Conservation (phyloP, 2,113 vertebrate genomes). For the Gopherus flavomarginatus region DNA sequence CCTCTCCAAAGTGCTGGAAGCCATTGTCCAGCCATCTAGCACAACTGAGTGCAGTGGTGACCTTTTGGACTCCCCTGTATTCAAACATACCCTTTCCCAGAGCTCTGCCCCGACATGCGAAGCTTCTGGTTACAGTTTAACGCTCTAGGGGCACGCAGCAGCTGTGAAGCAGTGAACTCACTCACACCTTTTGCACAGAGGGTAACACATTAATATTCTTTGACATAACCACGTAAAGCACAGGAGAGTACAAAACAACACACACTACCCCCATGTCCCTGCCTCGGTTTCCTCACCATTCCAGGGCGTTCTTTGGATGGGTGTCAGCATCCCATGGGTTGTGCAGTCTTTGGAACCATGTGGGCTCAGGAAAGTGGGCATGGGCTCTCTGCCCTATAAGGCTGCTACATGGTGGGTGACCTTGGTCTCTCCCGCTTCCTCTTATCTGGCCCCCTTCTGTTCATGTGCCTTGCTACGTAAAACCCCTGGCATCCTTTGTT, state of each 20-base stretch:
- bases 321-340: neutral
- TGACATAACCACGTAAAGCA: neutral
- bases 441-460: neutral
- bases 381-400: neutral
- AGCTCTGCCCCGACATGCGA: neutral
- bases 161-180: neutral
- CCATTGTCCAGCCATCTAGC: neutral
- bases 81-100: neutral
- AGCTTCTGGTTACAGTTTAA: neutral
- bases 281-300: neutral
- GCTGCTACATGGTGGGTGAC: neutral
- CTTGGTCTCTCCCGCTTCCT: neutral
- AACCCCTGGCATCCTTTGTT: neutral
- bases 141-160: neutral
- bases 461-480: neutral
- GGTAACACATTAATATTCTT: neutral
- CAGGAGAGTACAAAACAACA: neutral
- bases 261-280: neutral
- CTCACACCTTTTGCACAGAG: neutral
- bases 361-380: neutral
- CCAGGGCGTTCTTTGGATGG: neutral
- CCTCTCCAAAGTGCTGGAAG: neutral
- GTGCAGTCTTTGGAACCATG: neutral
- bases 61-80: neutral
- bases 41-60: neutral